Percentiles rank a stretch among this genome's conserved stretches.
Conservation (phyloP, 2,888 invertebrate species). For the Teleiodes luculella region DNA sequence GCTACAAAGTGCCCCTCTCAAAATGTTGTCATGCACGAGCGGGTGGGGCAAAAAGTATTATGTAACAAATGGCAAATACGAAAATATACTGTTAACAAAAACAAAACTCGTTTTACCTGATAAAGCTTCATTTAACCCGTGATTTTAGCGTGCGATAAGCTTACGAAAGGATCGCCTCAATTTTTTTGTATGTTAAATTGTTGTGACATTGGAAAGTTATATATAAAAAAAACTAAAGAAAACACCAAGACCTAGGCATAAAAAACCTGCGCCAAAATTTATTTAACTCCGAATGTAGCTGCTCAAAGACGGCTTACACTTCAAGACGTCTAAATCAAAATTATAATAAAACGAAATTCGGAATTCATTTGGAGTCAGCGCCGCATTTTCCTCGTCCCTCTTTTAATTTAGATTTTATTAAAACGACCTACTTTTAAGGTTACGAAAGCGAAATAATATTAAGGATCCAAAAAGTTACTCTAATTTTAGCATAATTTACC, state of each 20-base stretch:
- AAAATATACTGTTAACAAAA: conserved; percentile 23
- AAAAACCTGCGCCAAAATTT: neutral
- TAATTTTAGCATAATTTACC: too few relatives aligned
- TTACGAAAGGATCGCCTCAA: neutral
- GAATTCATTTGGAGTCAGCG: neutral
- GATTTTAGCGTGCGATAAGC: conserved; percentile 13
- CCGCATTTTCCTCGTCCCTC: conserved; percentile 7
- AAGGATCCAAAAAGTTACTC: neutral
- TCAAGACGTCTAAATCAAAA: conserved; percentile 4
- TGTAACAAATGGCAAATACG: conserved; percentile 26
- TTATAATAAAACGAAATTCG: conserved; percentile 5
- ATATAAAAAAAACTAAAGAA: too few relatives aligned
- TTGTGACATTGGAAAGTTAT: too few relatives aligned
- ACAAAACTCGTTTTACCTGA: conserved; percentile 19
- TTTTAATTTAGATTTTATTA: conserved; percentile 11
- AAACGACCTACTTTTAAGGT: conserved; percentile 5
- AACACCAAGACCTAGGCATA: too few relatives aligned
- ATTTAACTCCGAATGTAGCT: neutral
- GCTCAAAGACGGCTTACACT: neutral
- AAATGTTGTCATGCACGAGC: conserved; percentile 1
- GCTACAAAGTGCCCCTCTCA: conserved; percentile 7
- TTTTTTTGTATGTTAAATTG: neutral
- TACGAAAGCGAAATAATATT: neutral
- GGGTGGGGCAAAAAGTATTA: neutral
- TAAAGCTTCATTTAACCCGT: conserved; percentile 5